Evolutionary conservation across 1,140 invertebrate genomes (phyloP), one percentile per base, ranked within the genome.

Genomic region (Thaumatotibia leucotreta): DNA sequence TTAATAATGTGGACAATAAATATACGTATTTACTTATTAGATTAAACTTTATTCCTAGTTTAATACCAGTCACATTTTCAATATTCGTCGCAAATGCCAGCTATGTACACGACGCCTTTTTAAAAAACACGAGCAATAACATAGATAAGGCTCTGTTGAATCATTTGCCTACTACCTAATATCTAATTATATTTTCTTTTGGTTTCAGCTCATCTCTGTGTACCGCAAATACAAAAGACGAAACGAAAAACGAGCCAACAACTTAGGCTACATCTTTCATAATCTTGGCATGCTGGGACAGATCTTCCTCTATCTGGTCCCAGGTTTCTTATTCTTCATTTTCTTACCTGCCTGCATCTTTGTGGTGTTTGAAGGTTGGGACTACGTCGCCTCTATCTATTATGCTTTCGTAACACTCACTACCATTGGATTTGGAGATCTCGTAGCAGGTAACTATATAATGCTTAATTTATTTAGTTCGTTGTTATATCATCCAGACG

Each of bases 351-450:
- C 98, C 0, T 95, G 94, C 54, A 93, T 99, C 9, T 98, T 99
- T 77, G 94, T 95, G 0, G 92, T 96, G 32, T 96, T 98, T 67
- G 98, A 99, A 91, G 93, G 93, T 0, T 99, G 98, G 98, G 93
- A 93, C 1, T 98, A 97, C 80, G 94, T 97, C n/a, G 94, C 97
- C 49, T 93, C 96, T 0, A 93, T 98, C 35, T 99, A 99, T 84
- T 99, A 97, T 76, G 96, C 96, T 11, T 98, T 98, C 84, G 96
- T 98, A 24, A 97, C 97, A 0, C 92, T 98, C 1, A 97, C 97
- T 0, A 99, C 98, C 6, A 98, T 98, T 75, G 98, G 98, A 20
- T 99, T 98, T 84, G 98, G 97, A 32, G 97, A 99, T 90, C 96
- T 95, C 75, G 97, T 98, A 14, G 97, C 97, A 73, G 91, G 91